Percentiles rank a stretch among this genome's conserved stretches.
Evolutionary conservation across 23 tunicate genomes (phyloP).

Genomic region (Ascidia mentula): DNA sequence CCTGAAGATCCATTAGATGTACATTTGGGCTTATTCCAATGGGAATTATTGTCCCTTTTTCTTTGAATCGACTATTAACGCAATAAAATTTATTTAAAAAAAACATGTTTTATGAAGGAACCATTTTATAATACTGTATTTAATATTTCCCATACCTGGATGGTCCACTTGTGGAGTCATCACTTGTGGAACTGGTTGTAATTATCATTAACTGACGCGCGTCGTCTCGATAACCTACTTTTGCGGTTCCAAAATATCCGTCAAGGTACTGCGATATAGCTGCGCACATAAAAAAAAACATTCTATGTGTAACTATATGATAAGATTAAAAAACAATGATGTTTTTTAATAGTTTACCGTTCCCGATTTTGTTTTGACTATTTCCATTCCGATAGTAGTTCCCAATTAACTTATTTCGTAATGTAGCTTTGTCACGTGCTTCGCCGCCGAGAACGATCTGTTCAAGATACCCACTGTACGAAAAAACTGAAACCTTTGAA

Average conservation of each 20-base stretch:
- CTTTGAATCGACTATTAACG: neutral
- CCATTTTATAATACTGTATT: neutral
- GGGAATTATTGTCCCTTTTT: constrained; percentile 16
- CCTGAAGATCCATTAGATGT: constrained; percentile 12
- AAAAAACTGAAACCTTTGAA: constrained; percentile 15
- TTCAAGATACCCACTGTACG: constrained; percentile 6
- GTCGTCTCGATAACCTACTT: constrained; percentile 10
- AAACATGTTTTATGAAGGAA: neutral
- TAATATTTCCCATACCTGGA: constrained; percentile 14
- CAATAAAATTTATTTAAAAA: neutral
- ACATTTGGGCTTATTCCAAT: constrained; percentile 35
- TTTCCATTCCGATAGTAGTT: constrained; percentile 1
- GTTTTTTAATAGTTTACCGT: neutral
- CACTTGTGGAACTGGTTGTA: constrained; percentile 21
- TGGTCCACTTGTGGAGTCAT: constrained; percentile 31
- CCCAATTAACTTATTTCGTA: neutral
- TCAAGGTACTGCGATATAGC: neutral
- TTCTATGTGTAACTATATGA: neutral
- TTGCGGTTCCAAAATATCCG: neutral
- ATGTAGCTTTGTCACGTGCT: neutral
- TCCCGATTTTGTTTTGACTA: constrained; percentile 15
- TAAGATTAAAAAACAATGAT: neutral
- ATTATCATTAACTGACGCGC: constrained; percentile 27
- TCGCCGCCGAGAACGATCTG: neutral
- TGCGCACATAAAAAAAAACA: neutral